Evolutionary conservation across 2,888 invertebrate species (phyloP).

Genomic region (Carterocephalus palaemon): DNA sequence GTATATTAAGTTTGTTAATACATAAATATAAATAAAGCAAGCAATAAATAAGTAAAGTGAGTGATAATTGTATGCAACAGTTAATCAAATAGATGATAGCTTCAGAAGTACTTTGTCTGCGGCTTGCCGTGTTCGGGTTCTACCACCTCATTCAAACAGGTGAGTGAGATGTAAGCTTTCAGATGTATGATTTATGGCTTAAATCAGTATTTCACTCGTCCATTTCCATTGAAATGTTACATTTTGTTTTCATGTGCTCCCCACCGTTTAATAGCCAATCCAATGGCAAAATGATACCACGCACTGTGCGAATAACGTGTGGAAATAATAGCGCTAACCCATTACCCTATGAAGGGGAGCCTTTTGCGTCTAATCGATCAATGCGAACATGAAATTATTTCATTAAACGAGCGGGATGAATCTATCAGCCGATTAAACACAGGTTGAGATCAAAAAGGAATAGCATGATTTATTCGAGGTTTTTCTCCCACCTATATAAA

Average conservation of each 20-base stretch:
- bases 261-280: constrained; percentile 19
- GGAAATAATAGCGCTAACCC: constrained; percentile 25
- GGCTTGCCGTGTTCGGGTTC: too few relatives aligned
- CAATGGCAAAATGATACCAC: constrained; percentile 22
- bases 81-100: too few relatives aligned
- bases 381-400: constrained; percentile 24
- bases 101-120: too few relatives aligned
- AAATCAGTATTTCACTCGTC: too few relatives aligned
- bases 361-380: constrained; percentile 24
- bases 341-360: constrained; percentile 22
- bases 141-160: too few relatives aligned
- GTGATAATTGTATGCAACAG: too few relatives aligned
- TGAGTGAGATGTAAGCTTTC: too few relatives aligned
- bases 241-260: constrained; percentile 22
- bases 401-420: constrained; percentile 19
- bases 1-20: too few relatives aligned
- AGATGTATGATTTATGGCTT: too few relatives aligned
- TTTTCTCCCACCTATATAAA: neutral
- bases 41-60: too few relatives aligned
- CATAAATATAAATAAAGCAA: too few relatives aligned
- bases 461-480: constrained; percentile 4
- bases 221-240: constrained; percentile 17
- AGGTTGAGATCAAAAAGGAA: constrained; percentile 15
- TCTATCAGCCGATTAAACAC: constrained; percentile 22
- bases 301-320: constrained; percentile 23